These are phyloP conservation scores for Peromyscus attwateri DNA, from an alignment of 2,797 vertebrate genomes.

Conservation along the genomic window DNA sequence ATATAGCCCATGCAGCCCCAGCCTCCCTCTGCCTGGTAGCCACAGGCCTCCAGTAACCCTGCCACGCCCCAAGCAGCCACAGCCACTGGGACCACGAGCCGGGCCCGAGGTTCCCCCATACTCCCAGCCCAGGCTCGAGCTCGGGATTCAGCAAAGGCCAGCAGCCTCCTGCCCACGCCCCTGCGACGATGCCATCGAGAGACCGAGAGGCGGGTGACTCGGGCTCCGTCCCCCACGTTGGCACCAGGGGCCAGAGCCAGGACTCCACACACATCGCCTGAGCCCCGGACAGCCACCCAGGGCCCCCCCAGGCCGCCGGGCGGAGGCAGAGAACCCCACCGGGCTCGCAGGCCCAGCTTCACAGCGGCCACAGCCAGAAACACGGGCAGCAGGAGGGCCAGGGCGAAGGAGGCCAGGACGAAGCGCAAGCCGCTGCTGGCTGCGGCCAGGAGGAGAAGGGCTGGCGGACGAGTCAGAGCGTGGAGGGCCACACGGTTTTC, in stretches of 20 bases:
- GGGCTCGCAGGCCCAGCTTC: slow-evolving; percentile 90
- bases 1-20: slow-evolving; percentile 90
- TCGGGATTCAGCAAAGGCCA: slow-evolving; percentile 90
- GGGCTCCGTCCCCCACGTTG: slow-evolving; percentile 85
- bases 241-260: slow-evolving; percentile 89
- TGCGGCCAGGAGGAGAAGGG: slow-evolving; percentile 92
- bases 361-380: slow-evolving; percentile 92
- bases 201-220: slow-evolving; percentile 90
- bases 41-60: slow-evolving; percentile 91
- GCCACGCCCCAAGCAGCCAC: slow-evolving; percentile 91
- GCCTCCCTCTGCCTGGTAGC: slow-evolving; percentile 88
- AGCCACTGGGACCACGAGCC: slow-evolving; percentile 90
- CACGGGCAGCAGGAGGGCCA: slow-evolving; percentile 93
- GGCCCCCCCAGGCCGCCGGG: slow-evolving; percentile 84
- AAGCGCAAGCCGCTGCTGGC: slow-evolving; percentile 93
- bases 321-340: slow-evolving; percentile 87
- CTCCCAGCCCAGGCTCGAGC: slow-evolving; percentile 89
- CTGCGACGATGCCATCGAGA: slow-evolving; percentile 92
- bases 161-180: slow-evolving; percentile 91
- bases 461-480: slow-evolving; percentile 92
- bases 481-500: slow-evolving; percentile 95
- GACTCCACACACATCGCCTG: slow-evolving; percentile 91
- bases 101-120: slow-evolving; percentile 84
- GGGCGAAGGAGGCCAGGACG: slow-evolving; percentile 92
- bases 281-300: slow-evolving; percentile 93